phyloP scores from a whole-genome alignment of 2,113 vertebrate genomes.

The Eptatretus burgeri region DNA sequence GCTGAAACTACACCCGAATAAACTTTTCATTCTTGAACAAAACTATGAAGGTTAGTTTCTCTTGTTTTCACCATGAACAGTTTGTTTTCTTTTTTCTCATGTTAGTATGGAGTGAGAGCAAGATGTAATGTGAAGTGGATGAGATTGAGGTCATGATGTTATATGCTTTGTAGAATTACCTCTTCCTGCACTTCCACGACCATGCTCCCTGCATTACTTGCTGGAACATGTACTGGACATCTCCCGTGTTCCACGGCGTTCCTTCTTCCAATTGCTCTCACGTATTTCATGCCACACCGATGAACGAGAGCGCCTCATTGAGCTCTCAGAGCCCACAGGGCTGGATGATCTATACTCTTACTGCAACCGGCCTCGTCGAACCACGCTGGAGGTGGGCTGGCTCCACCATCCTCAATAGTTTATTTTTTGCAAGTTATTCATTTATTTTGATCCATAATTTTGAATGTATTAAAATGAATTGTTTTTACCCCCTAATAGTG shows the following conservation, averaged over 20 bases:
- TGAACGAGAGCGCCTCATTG: constrained; percentile 46
- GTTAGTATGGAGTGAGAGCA: too few relatives aligned
- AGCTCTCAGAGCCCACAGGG: constrained; percentile 41
- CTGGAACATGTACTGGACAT: constrained; percentile 47
- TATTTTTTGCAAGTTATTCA: too few relatives aligned
- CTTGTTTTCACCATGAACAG: neutral
- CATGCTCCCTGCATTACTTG: constrained; percentile 30
- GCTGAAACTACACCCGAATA: constrained; percentile 28
- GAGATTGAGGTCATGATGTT: too few relatives aligned
- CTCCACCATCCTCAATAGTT: neutral
- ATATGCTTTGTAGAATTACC: constrained; percentile 8
- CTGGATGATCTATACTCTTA: constrained; percentile 48
- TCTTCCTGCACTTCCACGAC: constrained; percentile 29
- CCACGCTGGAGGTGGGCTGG: constrained; percentile 32
- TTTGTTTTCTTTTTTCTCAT: too few relatives aligned
- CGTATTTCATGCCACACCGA: constrained; percentile 26
- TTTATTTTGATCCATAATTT: too few relatives aligned
- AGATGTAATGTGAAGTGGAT: too few relatives aligned
- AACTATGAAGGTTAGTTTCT: constrained; percentile 15
- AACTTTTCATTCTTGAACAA: constrained; percentile 23
- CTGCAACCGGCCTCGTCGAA: constrained; percentile 50
- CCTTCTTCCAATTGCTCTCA: constrained; percentile 49
- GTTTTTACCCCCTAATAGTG: too few relatives aligned
- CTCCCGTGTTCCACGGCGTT: constrained; percentile 39
- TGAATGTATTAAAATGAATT: too few relatives aligned